phyloP scores from a whole-genome alignment of 2,113 vertebrate species.

The Albula glossodonta region DNA sequence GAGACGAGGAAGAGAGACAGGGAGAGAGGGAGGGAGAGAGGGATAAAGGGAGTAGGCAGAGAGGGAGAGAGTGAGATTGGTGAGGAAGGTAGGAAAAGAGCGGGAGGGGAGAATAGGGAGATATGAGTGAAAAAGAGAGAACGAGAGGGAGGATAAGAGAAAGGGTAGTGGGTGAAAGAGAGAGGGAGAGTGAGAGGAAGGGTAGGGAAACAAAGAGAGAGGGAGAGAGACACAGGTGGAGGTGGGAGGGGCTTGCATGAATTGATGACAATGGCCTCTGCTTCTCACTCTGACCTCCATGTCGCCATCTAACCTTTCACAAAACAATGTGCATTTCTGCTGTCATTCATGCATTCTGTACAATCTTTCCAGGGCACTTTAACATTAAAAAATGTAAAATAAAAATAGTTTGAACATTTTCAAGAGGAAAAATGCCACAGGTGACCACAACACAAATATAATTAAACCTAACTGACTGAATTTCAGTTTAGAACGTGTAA shows the following conservation, averaged over 20 bases:
- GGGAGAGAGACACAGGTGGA: neutral
- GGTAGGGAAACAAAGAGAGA: neutral
- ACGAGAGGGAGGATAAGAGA: neutral
- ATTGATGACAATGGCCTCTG: neutral
- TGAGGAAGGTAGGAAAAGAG: neutral
- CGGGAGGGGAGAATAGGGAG: neutral
- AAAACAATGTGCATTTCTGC: slow-evolving; percentile 16
- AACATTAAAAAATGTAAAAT: slow-evolving; percentile 42
- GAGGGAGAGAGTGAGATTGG: neutral
- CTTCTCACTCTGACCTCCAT: neutral
- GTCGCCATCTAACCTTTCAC: slow-evolving; percentile 38
- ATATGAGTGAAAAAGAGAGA: neutral
- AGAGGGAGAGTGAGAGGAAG: neutral
- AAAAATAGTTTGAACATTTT: neutral
- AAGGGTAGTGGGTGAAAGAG: slow-evolving; percentile 12
- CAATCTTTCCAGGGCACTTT: slow-evolving; percentile 19
- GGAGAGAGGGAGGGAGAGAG: neutral
- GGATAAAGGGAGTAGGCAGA: slow-evolving; percentile 17
- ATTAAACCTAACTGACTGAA: too few species aligned
- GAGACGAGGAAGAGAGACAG: too few species aligned
- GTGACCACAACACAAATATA: too few species aligned
- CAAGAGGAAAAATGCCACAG: too few species aligned
- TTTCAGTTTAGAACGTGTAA: too few species aligned
- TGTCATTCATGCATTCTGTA: neutral
- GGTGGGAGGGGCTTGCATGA: slow-evolving; percentile 12